These are phyloP conservation scores for Aplysia californica DNA, from an alignment of 1,140 invertebrate species.

Conservation along the genomic window DNA sequence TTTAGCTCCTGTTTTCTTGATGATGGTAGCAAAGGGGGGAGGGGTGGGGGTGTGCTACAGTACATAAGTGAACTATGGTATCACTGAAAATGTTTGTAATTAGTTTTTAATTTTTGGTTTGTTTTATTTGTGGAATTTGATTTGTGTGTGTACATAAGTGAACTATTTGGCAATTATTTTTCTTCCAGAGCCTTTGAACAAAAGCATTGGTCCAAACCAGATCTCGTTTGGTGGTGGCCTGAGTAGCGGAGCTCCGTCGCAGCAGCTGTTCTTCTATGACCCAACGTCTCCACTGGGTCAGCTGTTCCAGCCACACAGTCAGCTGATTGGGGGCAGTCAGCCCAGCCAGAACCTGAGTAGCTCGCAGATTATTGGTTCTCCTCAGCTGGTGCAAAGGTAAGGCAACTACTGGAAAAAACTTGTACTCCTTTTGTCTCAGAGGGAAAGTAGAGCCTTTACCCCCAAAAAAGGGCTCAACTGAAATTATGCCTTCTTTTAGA, in stretches of 20 bases:
- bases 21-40: too few relatives aligned
- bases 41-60: too few relatives aligned
- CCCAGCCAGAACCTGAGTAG: constrained; percentile 55
- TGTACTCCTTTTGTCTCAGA: too few relatives aligned
- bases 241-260: constrained; percentile 48
- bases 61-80: too few relatives aligned
- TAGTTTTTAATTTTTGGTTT: too few relatives aligned
- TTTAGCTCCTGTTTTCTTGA: too few relatives aligned
- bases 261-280: constrained; percentile 55
- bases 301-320: constrained; percentile 47
- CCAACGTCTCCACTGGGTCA: constrained; percentile 36
- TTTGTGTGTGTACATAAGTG: too few relatives aligned
- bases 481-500: too few relatives aligned
- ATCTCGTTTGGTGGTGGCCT: constrained; percentile 78
- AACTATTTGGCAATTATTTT: too few relatives aligned
- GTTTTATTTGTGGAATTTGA: constrained; percentile 18
- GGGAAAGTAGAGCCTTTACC: too few relatives aligned
- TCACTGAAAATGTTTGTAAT: too few relatives aligned
- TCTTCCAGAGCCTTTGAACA: constrained; percentile 29
- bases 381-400: constrained; percentile 71
- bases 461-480: too few relatives aligned
- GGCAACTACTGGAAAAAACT: neutral
- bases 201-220: constrained; percentile 58
- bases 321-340: constrained; percentile 57
- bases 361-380: constrained; percentile 73